Base-by-base conservation (phyloP, 2,888 invertebrate genomes). In the Hololepta plana region DNA sequence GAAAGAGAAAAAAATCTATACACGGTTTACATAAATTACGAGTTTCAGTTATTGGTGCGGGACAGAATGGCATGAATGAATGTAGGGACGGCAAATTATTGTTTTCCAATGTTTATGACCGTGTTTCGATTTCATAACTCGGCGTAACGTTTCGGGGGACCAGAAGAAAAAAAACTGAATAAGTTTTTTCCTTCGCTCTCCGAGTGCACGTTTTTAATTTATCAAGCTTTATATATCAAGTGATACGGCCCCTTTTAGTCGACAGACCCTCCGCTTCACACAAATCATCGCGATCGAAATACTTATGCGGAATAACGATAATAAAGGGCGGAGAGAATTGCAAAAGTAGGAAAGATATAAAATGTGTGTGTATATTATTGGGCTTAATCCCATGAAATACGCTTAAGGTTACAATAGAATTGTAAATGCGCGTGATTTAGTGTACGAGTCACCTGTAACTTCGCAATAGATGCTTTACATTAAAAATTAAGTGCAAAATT, bases 121-220 rank as follows among this genome's bases (percentile, higher is more conserved):
- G 51, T 50, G 54, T 53, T 55, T 55, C 57, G 53, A 57, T 57
- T 56, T 55, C 56, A 55, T 55, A 55, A 54, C 53, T 51, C 47
- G 48, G 39, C 46, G 44, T 23, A 21, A 20, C 15, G 24, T 28
- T 17, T 27, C 19, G 23, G 19, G 23, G 26, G 27, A 21, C 21
- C 20, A 16, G 26, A 26, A 13, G 6, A 12, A 6, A 24, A 14
- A 17, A 14, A 17, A 24, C 4, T n/a, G 9, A 24, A 21, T 4
- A 10, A 20, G 15, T n/a, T n/a, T n/a, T n/a, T n/a, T n/a, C n/a
- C 40, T 41, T 44, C 45, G 41, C 22, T 39, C 40, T 39, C 39
- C 40, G 42, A 45, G 47, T 47, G 51, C 49, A 51, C 53, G 53
- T 55, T 56, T 56, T 56, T 57, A 56, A 57, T 57, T 56, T 57